phyloP scores from a whole-genome alignment of 1,140 invertebrate genomes.

The Nephila pilipes region DNA sequence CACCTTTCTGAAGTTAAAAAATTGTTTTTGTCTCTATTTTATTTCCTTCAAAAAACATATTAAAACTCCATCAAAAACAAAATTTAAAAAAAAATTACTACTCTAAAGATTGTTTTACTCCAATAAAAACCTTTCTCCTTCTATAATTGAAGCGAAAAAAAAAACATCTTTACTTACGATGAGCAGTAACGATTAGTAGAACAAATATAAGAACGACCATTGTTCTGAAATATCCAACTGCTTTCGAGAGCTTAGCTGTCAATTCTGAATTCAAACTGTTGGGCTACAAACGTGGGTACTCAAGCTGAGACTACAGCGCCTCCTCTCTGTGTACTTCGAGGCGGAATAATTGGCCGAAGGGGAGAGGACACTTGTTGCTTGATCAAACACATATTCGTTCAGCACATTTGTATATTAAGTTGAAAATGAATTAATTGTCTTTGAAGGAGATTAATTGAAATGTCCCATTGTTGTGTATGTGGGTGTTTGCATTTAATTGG shows the following conservation, averaged over 20 bases:
- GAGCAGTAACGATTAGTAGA: not conserved
- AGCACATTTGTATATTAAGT: not conserved
- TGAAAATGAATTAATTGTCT: not conserved
- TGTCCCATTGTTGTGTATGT: not conserved
- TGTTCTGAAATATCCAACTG: slow-evolving; percentile 34
- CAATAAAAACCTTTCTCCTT: not conserved
- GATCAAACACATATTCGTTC: not conserved
- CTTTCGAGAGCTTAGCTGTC: not conserved
- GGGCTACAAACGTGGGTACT: not conserved
- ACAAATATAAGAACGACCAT: slow-evolving; percentile 23
- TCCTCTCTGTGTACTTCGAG: not conserved
- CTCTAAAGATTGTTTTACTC: too few species aligned
- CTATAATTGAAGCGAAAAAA: not conserved
- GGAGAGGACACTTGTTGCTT: slow-evolving; percentile 13
- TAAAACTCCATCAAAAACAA: too few species aligned
- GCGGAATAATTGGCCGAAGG: not conserved
- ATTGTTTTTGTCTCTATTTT: too few species aligned
- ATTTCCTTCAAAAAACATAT: too few species aligned
- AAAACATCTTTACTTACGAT: not conserved
- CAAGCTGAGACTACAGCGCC: not conserved
- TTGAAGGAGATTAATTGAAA: not conserved
- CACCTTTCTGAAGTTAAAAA: too few species aligned
- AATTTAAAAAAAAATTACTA: too few species aligned
- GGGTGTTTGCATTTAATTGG: too few species aligned
- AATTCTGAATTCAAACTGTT: slow-evolving; percentile 48